phyloP scores from a whole-genome alignment of 2,797 vertebrate genomes.

The Phalanger gymnotis region DNA sequence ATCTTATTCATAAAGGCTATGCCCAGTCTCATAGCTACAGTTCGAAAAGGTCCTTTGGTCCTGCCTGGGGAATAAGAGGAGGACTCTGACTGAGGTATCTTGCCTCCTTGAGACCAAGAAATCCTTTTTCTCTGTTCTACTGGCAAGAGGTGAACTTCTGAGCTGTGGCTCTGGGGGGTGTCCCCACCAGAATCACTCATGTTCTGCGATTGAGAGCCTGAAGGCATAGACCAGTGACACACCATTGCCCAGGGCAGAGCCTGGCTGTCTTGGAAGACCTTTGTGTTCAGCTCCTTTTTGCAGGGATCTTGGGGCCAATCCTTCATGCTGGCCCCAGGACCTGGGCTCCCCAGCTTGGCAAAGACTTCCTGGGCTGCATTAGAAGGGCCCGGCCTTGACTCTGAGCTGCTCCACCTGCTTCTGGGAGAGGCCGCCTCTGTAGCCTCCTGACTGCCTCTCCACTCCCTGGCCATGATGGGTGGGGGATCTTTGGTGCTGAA shows the following conservation, averaged over 20 bases:
- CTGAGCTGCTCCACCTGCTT: constrained; percentile 16
- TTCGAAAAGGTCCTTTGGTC: neutral
- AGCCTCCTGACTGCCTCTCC: neutral
- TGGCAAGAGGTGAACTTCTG: neutral
- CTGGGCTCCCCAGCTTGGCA: neutral
- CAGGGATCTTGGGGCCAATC: neutral
- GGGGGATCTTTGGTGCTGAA: neutral
- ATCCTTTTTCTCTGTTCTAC: neutral
- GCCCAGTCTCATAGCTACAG: neutral
- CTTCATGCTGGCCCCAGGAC: neutral
- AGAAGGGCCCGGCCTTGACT: neutral
- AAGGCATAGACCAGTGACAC: neutral
- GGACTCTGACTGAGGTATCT: neutral
- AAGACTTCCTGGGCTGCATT: neutral
- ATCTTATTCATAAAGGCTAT: constrained; percentile 26
- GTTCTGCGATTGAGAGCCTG: neutral
- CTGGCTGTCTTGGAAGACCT: neutral
- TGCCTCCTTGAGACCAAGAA: neutral
- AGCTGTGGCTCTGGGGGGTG: neutral
- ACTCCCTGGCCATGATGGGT: neutral
- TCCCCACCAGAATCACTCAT: neutral
- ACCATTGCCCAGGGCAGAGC: neutral
- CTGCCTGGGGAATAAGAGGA: neutral
- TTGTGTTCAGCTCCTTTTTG: neutral
- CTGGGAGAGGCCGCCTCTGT: neutral